phyloP scores from a whole-genome alignment of 2,113 vertebrate species.

The Oryzias curvinotus region DNA sequence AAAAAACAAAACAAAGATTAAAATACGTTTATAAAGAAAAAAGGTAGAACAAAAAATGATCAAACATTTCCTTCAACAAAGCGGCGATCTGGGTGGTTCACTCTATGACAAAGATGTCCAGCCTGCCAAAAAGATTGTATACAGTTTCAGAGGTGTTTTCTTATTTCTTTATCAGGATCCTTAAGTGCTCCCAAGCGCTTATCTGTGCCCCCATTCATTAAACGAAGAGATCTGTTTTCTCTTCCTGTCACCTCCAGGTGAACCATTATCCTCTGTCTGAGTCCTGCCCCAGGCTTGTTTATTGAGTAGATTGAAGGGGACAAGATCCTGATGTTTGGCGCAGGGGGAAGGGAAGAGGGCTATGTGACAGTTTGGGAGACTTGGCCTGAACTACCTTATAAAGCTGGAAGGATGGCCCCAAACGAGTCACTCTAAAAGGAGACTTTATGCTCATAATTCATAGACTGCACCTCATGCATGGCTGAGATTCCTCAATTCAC shows the following conservation, averaged over 20 bases:
- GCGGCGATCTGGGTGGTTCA: constrained; percentile 9
- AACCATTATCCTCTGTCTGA: constrained; percentile 70
- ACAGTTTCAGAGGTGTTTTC: constrained; percentile 55
- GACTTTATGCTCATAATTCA: constrained; percentile 54
- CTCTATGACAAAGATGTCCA: constrained; percentile 7
- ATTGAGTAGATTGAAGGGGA: constrained; percentile 61
- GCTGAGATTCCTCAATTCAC: constrained; percentile 62
- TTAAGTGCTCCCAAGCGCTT: constrained; percentile 60
- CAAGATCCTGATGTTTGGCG: constrained; percentile 14
- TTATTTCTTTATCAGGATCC: constrained; percentile 66
- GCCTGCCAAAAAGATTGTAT: constrained; percentile 32
- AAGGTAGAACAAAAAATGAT: not conserved
- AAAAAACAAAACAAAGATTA: constrained; percentile 6
- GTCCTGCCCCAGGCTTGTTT: constrained; percentile 65
- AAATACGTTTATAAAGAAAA: not conserved
- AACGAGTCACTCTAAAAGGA: constrained; percentile 48
- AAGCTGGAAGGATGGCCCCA: constrained; percentile 29
- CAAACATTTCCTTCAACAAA: constrained; percentile 13
- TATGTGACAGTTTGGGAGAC: constrained; percentile 41
- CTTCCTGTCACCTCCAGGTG: constrained; percentile 74
- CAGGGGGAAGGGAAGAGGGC: constrained; percentile 33
- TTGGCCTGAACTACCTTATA: constrained; percentile 35
- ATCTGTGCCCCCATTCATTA: constrained; percentile 69
- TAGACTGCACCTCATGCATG: constrained; percentile 39
- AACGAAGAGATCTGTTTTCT: constrained; percentile 73